phyloP scores from a whole-genome alignment of 1,140 invertebrate species.

The Drosophila dunni region DNA sequence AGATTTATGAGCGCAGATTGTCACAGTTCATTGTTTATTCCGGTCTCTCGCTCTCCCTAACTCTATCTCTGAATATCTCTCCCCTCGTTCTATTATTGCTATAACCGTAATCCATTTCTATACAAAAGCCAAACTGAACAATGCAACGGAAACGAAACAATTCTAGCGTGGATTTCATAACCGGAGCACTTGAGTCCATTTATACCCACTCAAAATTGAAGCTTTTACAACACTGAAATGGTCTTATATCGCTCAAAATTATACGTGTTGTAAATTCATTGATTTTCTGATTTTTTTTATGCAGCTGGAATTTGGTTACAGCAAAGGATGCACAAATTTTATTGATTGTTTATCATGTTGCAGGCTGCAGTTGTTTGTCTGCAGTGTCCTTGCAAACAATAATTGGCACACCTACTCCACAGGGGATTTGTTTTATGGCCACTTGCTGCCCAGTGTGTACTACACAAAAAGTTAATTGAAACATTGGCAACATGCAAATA shows the following conservation, averaged over 20 bases:
- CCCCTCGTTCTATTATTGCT: too few species aligned
- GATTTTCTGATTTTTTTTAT: not conserved
- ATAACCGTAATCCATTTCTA: not conserved
- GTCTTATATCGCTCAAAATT: too few species aligned
- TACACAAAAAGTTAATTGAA: constrained; percentile 61
- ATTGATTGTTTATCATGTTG: not conserved
- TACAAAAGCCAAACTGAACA: constrained; percentile 17
- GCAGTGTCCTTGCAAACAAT: constrained; percentile 21
- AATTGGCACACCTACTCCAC: constrained; percentile 18
- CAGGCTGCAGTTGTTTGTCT: not conserved
- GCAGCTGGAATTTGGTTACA: too few species aligned
- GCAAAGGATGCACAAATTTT: too few species aligned
- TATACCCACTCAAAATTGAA: not conserved
- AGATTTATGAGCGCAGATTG: constrained; percentile 66
- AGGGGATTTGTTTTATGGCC: constrained; percentile 53
- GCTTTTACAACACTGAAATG: too few species aligned
- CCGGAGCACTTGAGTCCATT: constrained; percentile 15
- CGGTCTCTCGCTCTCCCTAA: not conserved
- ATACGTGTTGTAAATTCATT: not conserved
- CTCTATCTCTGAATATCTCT: too few species aligned
- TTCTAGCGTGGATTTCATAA: constrained; percentile 1
- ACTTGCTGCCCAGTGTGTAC: constrained; percentile 17
- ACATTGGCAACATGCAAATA: constrained; percentile 79
- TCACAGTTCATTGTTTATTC: constrained; percentile 35
- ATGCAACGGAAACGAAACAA: constrained; percentile 16